Evolutionary conservation across 30 jellyfish, hydroid and myxozoan species (phyloP).

Genomic region (Cassiopea andromeda): DNA sequence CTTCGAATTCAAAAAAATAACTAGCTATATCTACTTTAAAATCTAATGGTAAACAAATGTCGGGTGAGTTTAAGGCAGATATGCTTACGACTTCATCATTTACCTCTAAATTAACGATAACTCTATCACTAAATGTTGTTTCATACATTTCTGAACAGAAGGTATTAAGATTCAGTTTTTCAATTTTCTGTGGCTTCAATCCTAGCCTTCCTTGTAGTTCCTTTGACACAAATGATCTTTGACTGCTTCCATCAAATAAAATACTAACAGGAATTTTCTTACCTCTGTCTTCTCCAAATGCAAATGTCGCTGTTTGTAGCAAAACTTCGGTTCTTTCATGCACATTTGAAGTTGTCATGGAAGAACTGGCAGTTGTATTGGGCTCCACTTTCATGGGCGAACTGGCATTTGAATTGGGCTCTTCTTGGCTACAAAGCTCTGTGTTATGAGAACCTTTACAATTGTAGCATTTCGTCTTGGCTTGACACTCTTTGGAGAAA

Average conservation of each 20-base stretch:
- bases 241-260: conserved; percentile 32
- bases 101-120: conserved; percentile 34
- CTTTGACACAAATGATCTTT: conserved; percentile 8
- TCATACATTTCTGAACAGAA: conserved; percentile 8
- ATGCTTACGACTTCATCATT: background rate
- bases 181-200: background rate
- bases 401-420: conserved; percentile 20
- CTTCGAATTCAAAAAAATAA: too few relatives aligned
- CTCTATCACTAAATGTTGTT: conserved; percentile 14
- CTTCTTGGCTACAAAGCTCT: conserved; percentile 18
- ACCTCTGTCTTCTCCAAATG: conserved; percentile 7
- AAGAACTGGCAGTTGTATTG: too few relatives aligned
- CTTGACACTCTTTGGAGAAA: conserved; percentile 5
- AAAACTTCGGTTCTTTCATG: conserved; percentile 7
- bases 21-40: too few relatives aligned
- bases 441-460: background rate
- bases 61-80: too few relatives aligned
- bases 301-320: conserved; percentile 30
- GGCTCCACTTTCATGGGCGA: too few relatives aligned
- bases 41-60: too few relatives aligned
- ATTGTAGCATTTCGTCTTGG: background rate
- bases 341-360: conserved; percentile 30
- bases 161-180: conserved; percentile 24
- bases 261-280: background rate
- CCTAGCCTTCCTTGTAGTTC: background rate